phyloP scores from a whole-genome alignment of 2,888 invertebrate genomes.

The Cecidostiba fungosa region DNA sequence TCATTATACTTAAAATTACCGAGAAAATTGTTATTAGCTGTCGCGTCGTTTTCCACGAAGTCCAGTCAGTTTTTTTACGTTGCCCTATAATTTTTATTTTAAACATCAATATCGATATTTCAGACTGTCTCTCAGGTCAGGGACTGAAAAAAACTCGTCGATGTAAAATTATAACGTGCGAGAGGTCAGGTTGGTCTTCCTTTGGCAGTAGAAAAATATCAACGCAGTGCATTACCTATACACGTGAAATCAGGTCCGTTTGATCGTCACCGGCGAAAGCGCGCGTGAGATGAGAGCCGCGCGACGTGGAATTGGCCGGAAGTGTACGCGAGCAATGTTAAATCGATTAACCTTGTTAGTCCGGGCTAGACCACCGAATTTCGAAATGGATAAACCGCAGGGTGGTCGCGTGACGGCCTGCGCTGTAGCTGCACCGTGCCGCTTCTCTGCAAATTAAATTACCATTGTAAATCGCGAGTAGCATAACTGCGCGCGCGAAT shows the following conservation, averaged over 20 bases:
- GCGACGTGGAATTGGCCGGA: constrained; percentile 34
- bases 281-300: not conserved
- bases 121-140: no score
- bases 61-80: no score
- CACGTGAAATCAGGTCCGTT: not conserved
- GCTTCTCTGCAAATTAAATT: constrained; percentile 61
- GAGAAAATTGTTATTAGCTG: not conserved
- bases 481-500: constrained; percentile 42
- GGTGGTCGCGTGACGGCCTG: constrained; percentile 37
- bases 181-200: no score
- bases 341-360: constrained; percentile 66
- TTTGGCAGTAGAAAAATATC: no score
- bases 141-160: no score
- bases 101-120: no score
- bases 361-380: constrained; percentile 52
- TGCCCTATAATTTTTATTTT: no score
- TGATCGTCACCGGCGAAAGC: not conserved
- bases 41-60: no score
- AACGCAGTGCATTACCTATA: no score
- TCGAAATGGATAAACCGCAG: constrained; percentile 64
- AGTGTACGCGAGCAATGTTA: constrained; percentile 58
- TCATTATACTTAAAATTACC: no score
- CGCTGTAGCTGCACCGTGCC: not conserved
- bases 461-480: constrained; percentile 62
- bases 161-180: no score